These are phyloP conservation scores for Alouatta palliata DNA, from an alignment of 2,113 vertebrate genomes.

Conservation along the genomic window DNA sequence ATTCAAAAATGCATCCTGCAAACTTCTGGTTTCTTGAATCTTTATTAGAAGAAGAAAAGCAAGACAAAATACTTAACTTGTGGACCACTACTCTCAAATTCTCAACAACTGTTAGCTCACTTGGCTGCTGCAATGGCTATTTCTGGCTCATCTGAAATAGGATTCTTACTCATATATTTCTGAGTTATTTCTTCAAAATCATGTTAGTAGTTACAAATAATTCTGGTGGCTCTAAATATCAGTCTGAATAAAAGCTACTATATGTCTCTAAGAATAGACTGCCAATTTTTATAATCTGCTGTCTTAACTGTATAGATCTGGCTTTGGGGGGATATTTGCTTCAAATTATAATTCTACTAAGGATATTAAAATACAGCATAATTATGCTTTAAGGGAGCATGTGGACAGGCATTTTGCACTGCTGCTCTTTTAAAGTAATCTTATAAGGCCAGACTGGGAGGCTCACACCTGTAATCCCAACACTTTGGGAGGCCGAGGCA, in stretches of 20 bases:
- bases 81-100: neutral
- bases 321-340: neutral
- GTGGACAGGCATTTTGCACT: neutral
- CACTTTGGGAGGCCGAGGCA: too few relatives aligned
- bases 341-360: neutral
- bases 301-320: constrained; percentile 1
- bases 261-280: neutral
- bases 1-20: neutral
- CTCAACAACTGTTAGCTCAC: neutral
- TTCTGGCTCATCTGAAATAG: constrained; percentile 13
- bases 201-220: neutral
- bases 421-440: neutral
- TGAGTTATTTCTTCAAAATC: constrained; percentile 30
- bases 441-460: neutral
- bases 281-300: neutral
- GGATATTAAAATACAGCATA: neutral
- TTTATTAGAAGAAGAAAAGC: constrained; percentile 4
- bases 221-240: neutral
- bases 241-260: neutral
- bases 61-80: neutral
- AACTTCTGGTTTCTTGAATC: neutral
- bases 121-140: neutral
- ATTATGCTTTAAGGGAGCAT: neutral
- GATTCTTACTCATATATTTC: constrained; percentile 30
- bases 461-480: too few relatives aligned